Conservation (phyloP, 2,113 vertebrate genomes). For the Trematocara macrostoma region DNA sequence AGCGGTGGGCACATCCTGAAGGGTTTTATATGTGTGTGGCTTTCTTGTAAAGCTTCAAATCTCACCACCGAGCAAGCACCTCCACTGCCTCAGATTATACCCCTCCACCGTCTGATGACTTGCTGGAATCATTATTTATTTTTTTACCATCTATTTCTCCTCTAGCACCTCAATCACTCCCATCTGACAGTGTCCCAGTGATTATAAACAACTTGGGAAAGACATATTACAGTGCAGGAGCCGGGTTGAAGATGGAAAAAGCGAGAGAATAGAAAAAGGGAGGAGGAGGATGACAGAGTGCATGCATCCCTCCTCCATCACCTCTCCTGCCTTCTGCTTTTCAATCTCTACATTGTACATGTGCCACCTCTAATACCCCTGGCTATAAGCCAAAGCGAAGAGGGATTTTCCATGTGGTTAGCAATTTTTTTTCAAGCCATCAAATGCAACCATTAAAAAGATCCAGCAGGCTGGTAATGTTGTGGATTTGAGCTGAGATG, state of each 20-base stretch:
- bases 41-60: slow-evolving; percentile 55
- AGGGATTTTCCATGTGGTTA: slow-evolving; percentile 47
- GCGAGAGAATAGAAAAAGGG: background rate
- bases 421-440: slow-evolving; percentile 62
- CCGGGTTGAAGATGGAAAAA: background rate
- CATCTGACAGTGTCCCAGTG: slow-evolving; percentile 11
- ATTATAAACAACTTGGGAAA: slow-evolving; percentile 39
- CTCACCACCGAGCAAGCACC: slow-evolving; percentile 38
- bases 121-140: slow-evolving; percentile 36
- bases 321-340: slow-evolving; percentile 23
- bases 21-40: slow-evolving; percentile 44
- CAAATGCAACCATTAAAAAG: slow-evolving; percentile 49
- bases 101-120: slow-evolving; percentile 41
- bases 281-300: background rate
- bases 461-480: slow-evolving; percentile 40
- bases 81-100: slow-evolving; percentile 36
- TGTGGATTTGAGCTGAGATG: slow-evolving; percentile 60
- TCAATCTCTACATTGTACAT: slow-evolving; percentile 40
- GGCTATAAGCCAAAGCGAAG: slow-evolving; percentile 21
- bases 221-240: slow-evolving; percentile 12
- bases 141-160: slow-evolving; percentile 12
- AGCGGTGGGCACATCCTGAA: slow-evolving; percentile 35
- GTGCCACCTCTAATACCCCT: slow-evolving; percentile 41
- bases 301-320: background rate
- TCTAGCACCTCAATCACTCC: slow-evolving; percentile 12